Conservation (phyloP, 2,797 vertebrate genomes). For the Halcyon chelicuti region DNA sequence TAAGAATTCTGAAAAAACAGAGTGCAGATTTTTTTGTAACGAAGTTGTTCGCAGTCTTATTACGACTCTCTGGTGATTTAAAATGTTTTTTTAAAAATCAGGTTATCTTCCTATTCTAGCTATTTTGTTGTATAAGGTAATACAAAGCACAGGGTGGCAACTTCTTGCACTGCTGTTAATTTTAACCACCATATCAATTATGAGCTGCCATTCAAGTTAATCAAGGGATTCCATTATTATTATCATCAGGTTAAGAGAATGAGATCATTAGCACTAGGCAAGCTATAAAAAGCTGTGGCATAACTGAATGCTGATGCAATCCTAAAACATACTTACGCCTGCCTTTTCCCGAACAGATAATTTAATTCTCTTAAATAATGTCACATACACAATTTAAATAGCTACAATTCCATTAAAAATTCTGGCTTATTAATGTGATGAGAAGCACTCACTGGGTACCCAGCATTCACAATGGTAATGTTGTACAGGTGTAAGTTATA, state of each 20-base stretch:
- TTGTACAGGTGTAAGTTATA: not conserved
- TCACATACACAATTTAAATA: not conserved
- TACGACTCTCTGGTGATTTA: not conserved
- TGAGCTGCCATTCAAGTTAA: constrained; percentile 77
- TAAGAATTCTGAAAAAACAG: not conserved
- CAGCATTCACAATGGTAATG: not conserved
- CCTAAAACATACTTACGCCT: constrained; percentile 37
- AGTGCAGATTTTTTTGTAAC: not conserved
- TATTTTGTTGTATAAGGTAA: constrained; percentile 66
- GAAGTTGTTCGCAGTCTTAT: not conserved
- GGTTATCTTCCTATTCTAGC: constrained; percentile 33
- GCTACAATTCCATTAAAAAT: not conserved
- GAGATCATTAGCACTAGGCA: constrained; percentile 76
- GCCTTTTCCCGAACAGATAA: not conserved
- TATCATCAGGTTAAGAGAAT: constrained; percentile 76
- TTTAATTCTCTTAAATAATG: not conserved
- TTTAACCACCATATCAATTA: constrained; percentile 82
- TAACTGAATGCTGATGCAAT: constrained; percentile 55
- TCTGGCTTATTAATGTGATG: not conserved
- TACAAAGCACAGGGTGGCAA: constrained; percentile 42
- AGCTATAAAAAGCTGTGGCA: constrained; percentile 74
- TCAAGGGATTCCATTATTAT: constrained; percentile 75
- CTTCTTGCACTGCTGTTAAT: constrained; percentile 75
- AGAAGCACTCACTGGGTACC: not conserved
- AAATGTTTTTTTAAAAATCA: not conserved